Evolutionary conservation across 2,797 vertebrate genomes (phyloP), one percentile per base, ranked within the genome.

Genomic region (Enteromius thamalakanensis): DNA sequence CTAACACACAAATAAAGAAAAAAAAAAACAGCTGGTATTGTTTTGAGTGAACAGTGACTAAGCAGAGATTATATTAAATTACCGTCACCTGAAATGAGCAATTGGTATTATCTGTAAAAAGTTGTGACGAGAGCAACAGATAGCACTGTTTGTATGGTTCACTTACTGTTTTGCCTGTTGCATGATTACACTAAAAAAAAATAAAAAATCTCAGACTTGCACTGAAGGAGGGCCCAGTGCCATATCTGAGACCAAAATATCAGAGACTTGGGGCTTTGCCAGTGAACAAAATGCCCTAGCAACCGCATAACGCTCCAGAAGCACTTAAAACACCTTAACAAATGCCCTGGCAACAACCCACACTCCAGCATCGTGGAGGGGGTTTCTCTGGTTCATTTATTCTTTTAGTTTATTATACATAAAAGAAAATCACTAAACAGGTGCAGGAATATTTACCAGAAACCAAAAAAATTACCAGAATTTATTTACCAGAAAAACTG

Each of bases 161-260:
- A 32, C 23, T 11, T 21, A 1, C 15, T 47, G 34, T 1, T 19
- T 72, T 34, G 69, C 42, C 47, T 51, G 17, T 51, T 21, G 26
- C 17, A 21, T 3, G 2, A 72, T 6, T 29, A 29, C 49, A 32
- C 29, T 19, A 26, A 0, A n/a, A n/a, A n/a, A n/a, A n/a, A n/a
- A n/a, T n/a, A 37, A 51, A 55, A 51, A 37, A 34, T 21, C 4
- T 10, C 26, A 51, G 1, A 34, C 71, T 53, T n/a, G 6, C 6
- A 15, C 11, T 8, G 49, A n/a, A 37, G 19, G 19, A 75, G 32
- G 49, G 32, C 37, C 32, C 6, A 2, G 3, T 37, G 72, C 72
- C 51, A 58, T 75, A 40, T 75, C 51, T 2, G 34, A 75, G 51
- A 58, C 72, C 21, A 75, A 75, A 58, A 75, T 75, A 58, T 55